Evolutionary conservation across 2,113 vertebrate genomes (phyloP).

Genomic region (Corythaeola cristata): DNA sequence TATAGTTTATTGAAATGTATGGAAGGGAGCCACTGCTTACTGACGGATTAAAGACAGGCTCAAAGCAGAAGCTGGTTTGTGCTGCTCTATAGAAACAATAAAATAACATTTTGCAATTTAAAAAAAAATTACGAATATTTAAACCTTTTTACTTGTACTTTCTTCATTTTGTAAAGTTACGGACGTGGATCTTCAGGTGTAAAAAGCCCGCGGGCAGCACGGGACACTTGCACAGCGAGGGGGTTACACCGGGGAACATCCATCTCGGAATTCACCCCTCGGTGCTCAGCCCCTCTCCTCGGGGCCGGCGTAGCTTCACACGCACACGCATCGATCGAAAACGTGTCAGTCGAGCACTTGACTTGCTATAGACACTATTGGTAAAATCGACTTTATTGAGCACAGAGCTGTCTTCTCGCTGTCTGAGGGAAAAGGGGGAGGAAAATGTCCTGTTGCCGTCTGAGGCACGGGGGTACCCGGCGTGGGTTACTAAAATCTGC

Average conservation of each 20-base stretch:
- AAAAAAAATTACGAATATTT: not conserved
- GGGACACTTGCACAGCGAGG: not conserved
- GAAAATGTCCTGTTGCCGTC: not conserved
- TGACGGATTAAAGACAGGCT: not conserved
- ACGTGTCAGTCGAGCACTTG: not conserved
- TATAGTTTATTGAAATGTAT: not conserved
- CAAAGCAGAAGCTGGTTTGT: not conserved
- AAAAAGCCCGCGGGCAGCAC: fast-evolving
- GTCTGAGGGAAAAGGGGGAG: not conserved
- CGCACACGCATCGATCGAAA: not conserved
- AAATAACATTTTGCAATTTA: not conserved
- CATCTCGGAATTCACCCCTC: not conserved
- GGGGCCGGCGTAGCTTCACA: not conserved
- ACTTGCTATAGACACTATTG: not conserved
- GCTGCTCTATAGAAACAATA: not conserved
- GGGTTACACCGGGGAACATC: too few relatives aligned
- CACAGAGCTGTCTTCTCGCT: not conserved
- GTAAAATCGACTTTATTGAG: not conserved
- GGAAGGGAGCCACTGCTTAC: not conserved
- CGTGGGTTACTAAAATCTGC: not conserved
- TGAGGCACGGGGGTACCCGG: not conserved
- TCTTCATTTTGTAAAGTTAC: not conserved
- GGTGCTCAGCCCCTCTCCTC: not conserved
- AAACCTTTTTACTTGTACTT: not conserved
- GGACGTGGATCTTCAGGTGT: not conserved